These are phyloP conservation scores for Agapornis roseicollis DNA, from an alignment of 2,113 vertebrate genomes.

Conservation along the genomic window DNA sequence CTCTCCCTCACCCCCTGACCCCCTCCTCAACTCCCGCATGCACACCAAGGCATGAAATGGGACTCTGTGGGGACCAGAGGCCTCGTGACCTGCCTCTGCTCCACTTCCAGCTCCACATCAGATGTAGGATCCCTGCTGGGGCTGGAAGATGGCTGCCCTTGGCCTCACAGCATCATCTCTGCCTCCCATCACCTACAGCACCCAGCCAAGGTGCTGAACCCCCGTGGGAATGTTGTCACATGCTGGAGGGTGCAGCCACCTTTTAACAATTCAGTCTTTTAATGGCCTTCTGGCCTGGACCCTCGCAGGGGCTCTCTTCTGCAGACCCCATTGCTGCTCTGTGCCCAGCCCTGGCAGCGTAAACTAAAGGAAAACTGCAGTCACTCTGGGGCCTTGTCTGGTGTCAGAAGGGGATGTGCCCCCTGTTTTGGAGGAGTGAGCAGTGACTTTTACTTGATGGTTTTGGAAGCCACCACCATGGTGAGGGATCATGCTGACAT, in stretches of 20 bases:
- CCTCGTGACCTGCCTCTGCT: background rate
- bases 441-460: accelerated
- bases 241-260: background rate
- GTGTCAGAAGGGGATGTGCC: background rate
- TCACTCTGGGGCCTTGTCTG: background rate
- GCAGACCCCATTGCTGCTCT: accelerated
- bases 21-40: constrained; percentile 69
- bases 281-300: background rate
- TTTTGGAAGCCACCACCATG: background rate
- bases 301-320: accelerated
- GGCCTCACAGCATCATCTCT: accelerated
- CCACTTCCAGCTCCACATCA: background rate
- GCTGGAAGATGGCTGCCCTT: background rate
- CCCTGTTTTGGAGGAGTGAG: background rate
- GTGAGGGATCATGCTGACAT: accelerated
- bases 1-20: constrained; percentile 83
- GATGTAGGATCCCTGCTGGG: accelerated
- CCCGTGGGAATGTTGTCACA: accelerated
- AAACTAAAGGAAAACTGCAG: background rate
- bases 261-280: background rate
- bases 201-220: accelerated
- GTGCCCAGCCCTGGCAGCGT: background rate
- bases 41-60: constrained; percentile 70
- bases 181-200: background rate
- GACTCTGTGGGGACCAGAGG: background rate